phyloP scores from a whole-genome alignment of 53 echinoderm and acorn worm species.

The Arbacia lixula region DNA sequence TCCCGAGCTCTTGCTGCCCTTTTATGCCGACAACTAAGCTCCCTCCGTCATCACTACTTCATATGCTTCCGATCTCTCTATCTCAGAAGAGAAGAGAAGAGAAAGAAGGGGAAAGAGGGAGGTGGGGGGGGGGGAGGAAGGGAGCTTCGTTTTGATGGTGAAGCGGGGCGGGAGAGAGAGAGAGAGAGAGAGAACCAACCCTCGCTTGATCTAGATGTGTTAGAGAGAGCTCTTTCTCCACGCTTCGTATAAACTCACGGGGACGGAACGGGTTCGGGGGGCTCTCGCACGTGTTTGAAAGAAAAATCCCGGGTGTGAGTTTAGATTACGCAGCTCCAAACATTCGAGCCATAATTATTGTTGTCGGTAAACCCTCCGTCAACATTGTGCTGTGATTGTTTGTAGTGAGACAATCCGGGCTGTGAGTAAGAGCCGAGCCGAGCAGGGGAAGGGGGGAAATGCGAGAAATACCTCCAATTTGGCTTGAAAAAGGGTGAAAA shows the following conservation, averaged over 20 bases:
- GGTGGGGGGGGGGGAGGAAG: background rate
- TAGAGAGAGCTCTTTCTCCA: background rate
- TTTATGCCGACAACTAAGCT: conserved; percentile 6
- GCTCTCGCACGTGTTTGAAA: conserved; percentile 31
- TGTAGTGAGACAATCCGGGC: conserved; percentile 19
- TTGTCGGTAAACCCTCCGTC: conserved; percentile 39
- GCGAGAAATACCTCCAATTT: conserved; percentile 11
- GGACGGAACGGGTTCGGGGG: conserved; percentile 9
- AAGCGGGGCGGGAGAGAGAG: background rate
- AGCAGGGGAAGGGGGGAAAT: background rate
- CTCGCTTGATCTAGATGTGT: too few relatives aligned
- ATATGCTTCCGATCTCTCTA: conserved; percentile 52
- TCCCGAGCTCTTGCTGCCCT: background rate
- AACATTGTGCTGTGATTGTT: conserved; percentile 28
- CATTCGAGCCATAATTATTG: conserved; percentile 54
- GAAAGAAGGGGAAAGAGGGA: background rate
- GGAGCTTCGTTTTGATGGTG: background rate
- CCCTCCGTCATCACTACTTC: conserved; percentile 35
- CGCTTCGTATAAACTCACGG: background rate
- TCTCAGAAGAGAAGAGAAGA: conserved; percentile 13
- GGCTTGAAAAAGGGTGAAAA: too few relatives aligned
- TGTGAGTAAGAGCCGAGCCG: background rate
- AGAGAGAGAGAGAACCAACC: too few relatives aligned
- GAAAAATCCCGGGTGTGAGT: conserved; percentile 51
- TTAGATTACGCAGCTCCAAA: conserved; percentile 39